Conservation (phyloP, 2,113 vertebrate species). For the Tragelaphus buxtoni region DNA sequence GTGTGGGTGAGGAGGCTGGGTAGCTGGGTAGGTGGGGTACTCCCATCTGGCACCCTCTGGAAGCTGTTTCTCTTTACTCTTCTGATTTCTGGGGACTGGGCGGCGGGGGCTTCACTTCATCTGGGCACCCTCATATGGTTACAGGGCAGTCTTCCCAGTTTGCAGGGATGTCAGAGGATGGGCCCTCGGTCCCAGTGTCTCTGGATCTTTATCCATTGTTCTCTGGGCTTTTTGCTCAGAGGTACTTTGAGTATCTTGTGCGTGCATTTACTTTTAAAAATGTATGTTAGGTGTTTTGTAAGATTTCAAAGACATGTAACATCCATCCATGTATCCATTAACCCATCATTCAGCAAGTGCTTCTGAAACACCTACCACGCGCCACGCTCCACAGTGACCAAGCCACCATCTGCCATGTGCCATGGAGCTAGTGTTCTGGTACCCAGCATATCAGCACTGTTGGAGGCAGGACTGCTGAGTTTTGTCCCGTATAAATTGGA, state of each 20-base stretch:
- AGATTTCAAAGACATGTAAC: background rate
- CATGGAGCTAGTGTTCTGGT: background rate
- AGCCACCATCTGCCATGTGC: background rate
- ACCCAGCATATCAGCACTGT: background rate
- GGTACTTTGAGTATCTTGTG: background rate
- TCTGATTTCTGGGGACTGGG: background rate
- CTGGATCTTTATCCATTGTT: background rate
- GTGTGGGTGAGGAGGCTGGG: background rate
- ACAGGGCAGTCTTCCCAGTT: background rate
- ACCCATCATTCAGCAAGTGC: background rate
- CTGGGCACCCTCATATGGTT: rapidly evolving
- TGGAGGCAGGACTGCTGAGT: background rate
- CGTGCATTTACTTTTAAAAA: background rate
- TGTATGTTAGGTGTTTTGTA: background rate
- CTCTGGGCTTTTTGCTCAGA: background rate
- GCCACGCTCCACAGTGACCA: rapidly evolving
- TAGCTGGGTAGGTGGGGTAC: background rate
- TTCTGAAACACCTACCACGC: background rate
- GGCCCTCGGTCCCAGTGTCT: background rate
- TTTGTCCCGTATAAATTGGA: background rate
- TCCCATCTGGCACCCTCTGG: background rate
- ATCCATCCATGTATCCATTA: background rate
- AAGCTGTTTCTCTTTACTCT: background rate
- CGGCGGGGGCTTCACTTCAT: background rate
- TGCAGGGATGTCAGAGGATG: background rate